Evolutionary conservation across 30 jellyfish, hydroid and myxozoan species (phyloP).

Genomic region (Mastigias papua): DNA sequence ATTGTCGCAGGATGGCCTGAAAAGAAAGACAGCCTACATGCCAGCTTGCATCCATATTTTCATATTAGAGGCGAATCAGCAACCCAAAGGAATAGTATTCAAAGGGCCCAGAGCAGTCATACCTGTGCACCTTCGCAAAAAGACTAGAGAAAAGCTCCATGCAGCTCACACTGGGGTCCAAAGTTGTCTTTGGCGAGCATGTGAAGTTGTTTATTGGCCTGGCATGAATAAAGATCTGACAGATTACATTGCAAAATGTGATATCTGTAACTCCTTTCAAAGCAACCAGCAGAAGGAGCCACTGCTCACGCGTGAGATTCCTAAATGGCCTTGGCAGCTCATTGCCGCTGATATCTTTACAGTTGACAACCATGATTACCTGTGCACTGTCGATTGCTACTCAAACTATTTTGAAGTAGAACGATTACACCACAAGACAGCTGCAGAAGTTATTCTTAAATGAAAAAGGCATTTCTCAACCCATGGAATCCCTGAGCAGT

Average conservation of each 20-base stretch:
- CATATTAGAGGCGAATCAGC: constrained; percentile 13
- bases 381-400: constrained; percentile 24
- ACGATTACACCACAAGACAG: background rate
- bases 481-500: constrained; percentile 56
- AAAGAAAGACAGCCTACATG: background rate
- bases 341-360: constrained; percentile 53
- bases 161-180: constrained; percentile 4
- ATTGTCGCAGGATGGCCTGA: constrained; percentile 25
- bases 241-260: constrained; percentile 31
- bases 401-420: background rate
- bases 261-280: constrained; percentile 17
- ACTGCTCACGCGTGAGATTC: constrained; percentile 27
- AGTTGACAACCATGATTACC: background rate
- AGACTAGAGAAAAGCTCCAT: constrained; percentile 11
- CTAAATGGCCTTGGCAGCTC: constrained; percentile 32
- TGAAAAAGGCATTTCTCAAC: constrained; percentile 35
- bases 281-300: constrained; percentile 22
- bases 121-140: background rate
- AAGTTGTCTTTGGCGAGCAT: constrained; percentile 20
- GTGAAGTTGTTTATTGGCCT: constrained; percentile 66
- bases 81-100: constrained; percentile 22
- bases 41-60: background rate
- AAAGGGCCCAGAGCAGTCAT: background rate
- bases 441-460: constrained; percentile 14
- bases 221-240: constrained; percentile 27